Percentiles rank a stretch among this genome's conserved stretches.
These are phyloP conservation scores for Seladonia tumulorum DNA, from an alignment of 2,888 invertebrate species.

Conservation along the genomic window DNA sequence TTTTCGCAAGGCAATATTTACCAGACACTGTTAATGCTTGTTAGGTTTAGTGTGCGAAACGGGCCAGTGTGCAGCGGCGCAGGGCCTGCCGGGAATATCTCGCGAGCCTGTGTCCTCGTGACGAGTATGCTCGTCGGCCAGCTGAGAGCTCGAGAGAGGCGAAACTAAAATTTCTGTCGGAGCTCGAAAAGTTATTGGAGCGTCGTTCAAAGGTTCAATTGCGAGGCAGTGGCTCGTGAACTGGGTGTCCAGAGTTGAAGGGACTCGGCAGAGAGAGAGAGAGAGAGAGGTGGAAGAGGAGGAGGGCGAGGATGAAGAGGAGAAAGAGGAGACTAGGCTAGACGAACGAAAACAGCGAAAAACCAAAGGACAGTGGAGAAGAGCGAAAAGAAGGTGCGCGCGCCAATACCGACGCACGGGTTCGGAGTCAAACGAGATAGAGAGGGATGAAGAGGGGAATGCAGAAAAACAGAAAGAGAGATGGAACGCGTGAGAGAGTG, in stretches of 20 bases:
- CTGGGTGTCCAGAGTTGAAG: slow-evolving; percentile 1
- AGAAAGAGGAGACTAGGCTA: neutral
- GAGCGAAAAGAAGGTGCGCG: slow-evolving; percentile 17
- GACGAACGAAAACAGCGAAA: slow-evolving; percentile 12
- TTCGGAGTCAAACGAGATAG: neutral
- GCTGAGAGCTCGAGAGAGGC: neutral
- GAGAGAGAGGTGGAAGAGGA: neutral
- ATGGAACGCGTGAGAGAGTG: neutral
- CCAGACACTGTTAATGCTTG: too few species aligned
- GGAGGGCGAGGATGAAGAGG: neutral
- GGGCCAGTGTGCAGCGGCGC: fast-evolving
- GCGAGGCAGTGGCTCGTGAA: slow-evolving; percentile 20
- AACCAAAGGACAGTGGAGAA: slow-evolving; percentile 1
- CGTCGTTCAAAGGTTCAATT: slow-evolving; percentile 13
- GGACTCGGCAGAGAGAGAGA: neutral
- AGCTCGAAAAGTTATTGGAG: neutral
- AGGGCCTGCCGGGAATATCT: neutral
- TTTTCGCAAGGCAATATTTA: too few species aligned
- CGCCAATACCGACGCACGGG: slow-evolving; percentile 9
- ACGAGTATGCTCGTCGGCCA: neutral
- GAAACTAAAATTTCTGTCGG: neutral
- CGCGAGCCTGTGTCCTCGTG: neutral
- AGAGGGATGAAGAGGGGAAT: slow-evolving; percentile 4
- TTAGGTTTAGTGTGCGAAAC: too few species aligned
- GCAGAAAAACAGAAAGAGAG: neutral